phyloP scores from a whole-genome alignment of 2,888 invertebrate genomes.

The Agapostemon virescens region DNA sequence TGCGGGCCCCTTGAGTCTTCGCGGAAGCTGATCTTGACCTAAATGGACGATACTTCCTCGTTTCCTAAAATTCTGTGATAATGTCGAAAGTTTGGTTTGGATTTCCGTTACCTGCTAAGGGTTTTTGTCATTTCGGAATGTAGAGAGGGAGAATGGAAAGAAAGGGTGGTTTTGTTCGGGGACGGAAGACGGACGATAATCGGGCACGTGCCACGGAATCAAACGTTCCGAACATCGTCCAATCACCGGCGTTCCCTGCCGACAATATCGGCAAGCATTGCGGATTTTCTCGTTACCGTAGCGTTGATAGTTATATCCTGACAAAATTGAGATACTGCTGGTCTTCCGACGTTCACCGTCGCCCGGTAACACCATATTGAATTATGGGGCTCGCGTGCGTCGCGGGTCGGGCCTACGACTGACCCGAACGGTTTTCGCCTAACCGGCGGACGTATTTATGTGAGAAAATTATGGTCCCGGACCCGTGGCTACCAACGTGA shows the following conservation, averaged over 20 bases:
- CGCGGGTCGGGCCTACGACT: constrained; percentile 35
- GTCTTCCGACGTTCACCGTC: constrained; percentile 15
- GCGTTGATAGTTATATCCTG: constrained; percentile 61
- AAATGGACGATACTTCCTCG: too few species aligned
- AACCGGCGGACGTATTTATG: constrained; percentile 68
- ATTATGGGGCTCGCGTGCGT: constrained; percentile 71
- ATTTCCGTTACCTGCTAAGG: too few species aligned
- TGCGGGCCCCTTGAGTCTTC: too few species aligned
- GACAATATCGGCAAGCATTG: constrained; percentile 6
- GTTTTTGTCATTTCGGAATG: too few species aligned
- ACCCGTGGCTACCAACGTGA: constrained; percentile 44
- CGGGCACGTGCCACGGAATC: constrained; percentile 59
- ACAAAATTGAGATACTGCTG: constrained; percentile 68
- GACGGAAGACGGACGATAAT: too few species aligned
- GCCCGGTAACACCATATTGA: constrained; percentile 53
- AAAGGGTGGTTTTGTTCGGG: too few species aligned
- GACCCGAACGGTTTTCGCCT: constrained; percentile 60
- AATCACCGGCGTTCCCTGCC: constrained; percentile 33
- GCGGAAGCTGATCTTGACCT: too few species aligned
- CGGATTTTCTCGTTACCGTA: constrained; percentile 61
- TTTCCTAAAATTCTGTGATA: too few species aligned
- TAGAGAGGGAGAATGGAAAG: too few species aligned
- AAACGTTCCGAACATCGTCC: constrained; percentile 37
- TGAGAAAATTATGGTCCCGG: constrained; percentile 66
- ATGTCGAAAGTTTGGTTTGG: too few species aligned